Percentiles rank a stretch among this genome's conserved stretches.
Conservation (phyloP, 1,140 invertebrate genomes). For the Psilanteris sp. region DNA sequence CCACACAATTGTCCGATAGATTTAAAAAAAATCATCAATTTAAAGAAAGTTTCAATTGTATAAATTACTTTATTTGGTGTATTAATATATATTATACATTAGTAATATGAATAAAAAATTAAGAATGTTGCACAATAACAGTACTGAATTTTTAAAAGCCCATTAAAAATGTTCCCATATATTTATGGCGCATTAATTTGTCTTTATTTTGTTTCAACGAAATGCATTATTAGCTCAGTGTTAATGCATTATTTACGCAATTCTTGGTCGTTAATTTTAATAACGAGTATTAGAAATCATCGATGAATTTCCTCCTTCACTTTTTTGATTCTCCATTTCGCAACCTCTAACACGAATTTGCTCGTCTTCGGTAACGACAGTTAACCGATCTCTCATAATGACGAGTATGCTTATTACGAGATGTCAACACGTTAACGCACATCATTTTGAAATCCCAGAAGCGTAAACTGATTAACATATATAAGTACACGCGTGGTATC, state of each 20-base stretch:
- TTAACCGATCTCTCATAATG: conserved; percentile 18
- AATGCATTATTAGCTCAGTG: background rate
- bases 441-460: conserved; percentile 52
- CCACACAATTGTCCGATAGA: no score
- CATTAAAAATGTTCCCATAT: no score
- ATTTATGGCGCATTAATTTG: no score
- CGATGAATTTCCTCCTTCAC: background rate
- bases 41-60: no score
- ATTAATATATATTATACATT: no score
- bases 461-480: conserved; percentile 58
- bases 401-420: conserved; percentile 52
- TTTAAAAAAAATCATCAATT: no score
- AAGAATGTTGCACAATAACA: no score
- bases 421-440: conserved; percentile 45
- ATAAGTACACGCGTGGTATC: conserved; percentile 55
- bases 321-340: conserved; percentile 8
- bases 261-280: conserved; percentile 1
- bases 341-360: conserved; percentile 22
- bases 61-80: no score
- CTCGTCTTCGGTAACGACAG: conserved; percentile 12
- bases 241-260: conserved; percentile 12
- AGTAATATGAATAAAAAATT: no score
- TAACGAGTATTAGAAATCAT: background rate
- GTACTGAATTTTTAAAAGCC: no score
- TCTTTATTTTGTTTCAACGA: no score